Evolutionary conservation across 2,113 vertebrate species (phyloP).

Genomic region (Elachura formosa): DNA sequence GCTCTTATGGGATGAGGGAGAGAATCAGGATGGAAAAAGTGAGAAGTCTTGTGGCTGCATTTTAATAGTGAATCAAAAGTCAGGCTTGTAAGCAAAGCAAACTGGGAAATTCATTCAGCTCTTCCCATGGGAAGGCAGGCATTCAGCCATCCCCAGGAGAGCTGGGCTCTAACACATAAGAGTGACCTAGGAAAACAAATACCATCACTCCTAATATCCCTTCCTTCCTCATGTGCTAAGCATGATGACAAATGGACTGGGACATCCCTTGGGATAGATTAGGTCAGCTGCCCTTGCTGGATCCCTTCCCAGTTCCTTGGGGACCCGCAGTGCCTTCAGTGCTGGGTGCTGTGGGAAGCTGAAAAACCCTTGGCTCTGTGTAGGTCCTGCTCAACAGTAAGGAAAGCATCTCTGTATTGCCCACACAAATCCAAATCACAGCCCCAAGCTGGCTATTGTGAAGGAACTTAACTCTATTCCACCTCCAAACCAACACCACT

Average conservation of each 20-base stretch:
- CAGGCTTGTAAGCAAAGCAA: not conserved
- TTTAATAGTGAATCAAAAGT: not conserved
- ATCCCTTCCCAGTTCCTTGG: not conserved
- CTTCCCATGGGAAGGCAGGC: not conserved
- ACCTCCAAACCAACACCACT: not conserved
- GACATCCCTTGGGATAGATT: not conserved
- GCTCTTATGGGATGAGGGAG: accelerated
- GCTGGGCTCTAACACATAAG: accelerated
- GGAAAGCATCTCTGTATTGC: not conserved
- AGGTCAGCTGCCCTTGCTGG: not conserved
- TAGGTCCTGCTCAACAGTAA: not conserved
- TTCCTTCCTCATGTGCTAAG: not conserved
- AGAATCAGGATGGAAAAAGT: not conserved
- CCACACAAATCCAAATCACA: not conserved
- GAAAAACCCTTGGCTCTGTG: not conserved
- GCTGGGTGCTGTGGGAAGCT: not conserved
- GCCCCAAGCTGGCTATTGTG: not conserved
- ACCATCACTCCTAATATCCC: accelerated
- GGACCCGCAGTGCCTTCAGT: accelerated
- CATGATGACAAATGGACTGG: accelerated
- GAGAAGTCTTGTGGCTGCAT: not conserved
- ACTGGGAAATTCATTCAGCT: not conserved
- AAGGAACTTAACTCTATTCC: not conserved
- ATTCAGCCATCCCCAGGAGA: not conserved
- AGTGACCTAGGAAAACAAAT: not conserved